phyloP scores from a whole-genome alignment of 2,113 vertebrate species.

The Sceloporus tristichus region DNA sequence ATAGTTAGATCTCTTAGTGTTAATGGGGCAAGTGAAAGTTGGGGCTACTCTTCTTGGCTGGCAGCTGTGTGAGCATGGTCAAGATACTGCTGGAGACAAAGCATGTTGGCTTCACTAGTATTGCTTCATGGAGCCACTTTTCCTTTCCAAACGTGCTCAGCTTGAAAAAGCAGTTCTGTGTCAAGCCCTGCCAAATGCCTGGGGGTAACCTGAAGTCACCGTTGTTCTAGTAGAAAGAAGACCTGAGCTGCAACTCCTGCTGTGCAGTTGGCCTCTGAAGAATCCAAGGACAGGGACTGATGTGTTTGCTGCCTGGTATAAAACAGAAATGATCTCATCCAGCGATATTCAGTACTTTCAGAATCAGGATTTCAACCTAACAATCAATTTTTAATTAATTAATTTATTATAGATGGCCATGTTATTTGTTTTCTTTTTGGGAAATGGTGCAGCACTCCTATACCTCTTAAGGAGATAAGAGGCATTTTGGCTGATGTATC shows the following conservation, averaged over 20 bases:
- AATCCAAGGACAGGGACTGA: background rate
- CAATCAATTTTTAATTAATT: background rate
- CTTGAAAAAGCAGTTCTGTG: slow-evolving; percentile 75
- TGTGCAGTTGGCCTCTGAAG: background rate
- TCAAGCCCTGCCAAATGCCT: slow-evolving; percentile 31
- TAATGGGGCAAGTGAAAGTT: background rate
- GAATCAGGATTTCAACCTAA: background rate
- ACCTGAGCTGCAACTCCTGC: background rate
- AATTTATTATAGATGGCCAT: background rate
- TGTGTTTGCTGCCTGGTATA: background rate
- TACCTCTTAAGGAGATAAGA: background rate
- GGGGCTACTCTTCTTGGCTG: background rate
- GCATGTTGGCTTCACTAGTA: slow-evolving; percentile 34
- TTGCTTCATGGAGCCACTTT: slow-evolving; percentile 63
- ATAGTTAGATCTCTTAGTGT: background rate
- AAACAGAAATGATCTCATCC: background rate
- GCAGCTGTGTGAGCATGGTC: slow-evolving; percentile 4
- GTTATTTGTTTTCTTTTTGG: background rate
- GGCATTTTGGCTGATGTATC: background rate
- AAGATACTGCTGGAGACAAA: background rate
- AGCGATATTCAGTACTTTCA: background rate
- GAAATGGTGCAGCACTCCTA: background rate
- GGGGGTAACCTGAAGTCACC: slow-evolving; percentile 50
- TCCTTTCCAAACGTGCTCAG: slow-evolving; percentile 68
- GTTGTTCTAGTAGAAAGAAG: slow-evolving; percentile 50